Conservation (phyloP, 2,797 vertebrate genomes). For the Myotis findleyi region DNA sequence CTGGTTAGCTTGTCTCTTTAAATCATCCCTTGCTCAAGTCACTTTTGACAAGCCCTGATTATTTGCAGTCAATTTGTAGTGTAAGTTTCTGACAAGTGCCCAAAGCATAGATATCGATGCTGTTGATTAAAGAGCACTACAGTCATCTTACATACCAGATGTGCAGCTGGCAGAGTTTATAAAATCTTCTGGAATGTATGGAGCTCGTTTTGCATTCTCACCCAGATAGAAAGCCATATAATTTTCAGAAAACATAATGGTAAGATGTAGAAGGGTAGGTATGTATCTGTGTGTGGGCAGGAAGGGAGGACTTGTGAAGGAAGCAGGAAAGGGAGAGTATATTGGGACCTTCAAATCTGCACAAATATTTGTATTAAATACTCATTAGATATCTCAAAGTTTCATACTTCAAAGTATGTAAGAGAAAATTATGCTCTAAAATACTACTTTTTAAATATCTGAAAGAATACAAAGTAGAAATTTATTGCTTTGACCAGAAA, state of each 20-base stretch:
- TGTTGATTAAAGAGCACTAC: conserved; percentile 59
- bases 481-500: conserved; percentile 1
- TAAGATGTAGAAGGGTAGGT: neutral
- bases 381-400: conserved; percentile 21
- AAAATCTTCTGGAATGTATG: conserved; percentile 57
- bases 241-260: conserved; percentile 57
- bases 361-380: neutral
- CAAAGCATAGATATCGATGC: conserved; percentile 14
- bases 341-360: neutral
- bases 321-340: neutral
- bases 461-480: conserved; percentile 20
- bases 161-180: conserved; percentile 63
- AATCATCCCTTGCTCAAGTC: conserved; percentile 36
- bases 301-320: neutral
- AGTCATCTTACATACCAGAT: conserved; percentile 42
- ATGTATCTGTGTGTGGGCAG: neutral
- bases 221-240: conserved; percentile 24
- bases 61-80: conserved; percentile 55
- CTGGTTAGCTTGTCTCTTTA: conserved; percentile 54
- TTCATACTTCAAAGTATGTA: neutral
- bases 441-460: neutral
- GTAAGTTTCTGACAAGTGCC: conserved; percentile 52
- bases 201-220: conserved; percentile 40
- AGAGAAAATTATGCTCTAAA: conserved; percentile 13
- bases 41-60: conserved; percentile 64